These are phyloP conservation scores for Pseudochromis fuscus DNA, from an alignment of 2,797 vertebrate species.

Conservation along the genomic window DNA sequence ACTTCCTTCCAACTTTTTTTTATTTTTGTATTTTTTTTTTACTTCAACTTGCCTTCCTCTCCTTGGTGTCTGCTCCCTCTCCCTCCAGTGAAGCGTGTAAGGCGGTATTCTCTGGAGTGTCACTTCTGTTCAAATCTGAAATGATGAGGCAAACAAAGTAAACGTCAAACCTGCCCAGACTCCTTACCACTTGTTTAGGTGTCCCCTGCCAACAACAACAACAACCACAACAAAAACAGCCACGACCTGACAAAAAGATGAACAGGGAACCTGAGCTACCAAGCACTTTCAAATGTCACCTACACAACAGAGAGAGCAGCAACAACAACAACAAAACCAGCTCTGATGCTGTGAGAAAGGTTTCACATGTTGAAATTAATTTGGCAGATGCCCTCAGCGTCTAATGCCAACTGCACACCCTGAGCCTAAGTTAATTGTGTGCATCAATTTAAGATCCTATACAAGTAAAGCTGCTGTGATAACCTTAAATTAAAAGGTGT, in stretches of 20 bases:
- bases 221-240: constrained; percentile 61
- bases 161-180: constrained; percentile 70
- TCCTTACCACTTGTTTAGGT: constrained; percentile 61
- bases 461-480: not conserved
- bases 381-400: not conserved
- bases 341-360: not conserved
- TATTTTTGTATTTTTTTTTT: not conserved
- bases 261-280: constrained; percentile 39
- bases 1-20: constrained; percentile 14
- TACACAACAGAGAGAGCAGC: constrained; percentile 22
- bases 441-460: not conserved
- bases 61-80: constrained; percentile 18
- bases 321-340: constrained; percentile 5
- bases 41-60: constrained; percentile 36
- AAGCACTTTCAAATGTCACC: constrained; percentile 53
- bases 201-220: constrained; percentile 57
- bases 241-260: constrained; percentile 58
- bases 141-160: constrained; percentile 72
- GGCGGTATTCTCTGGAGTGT: constrained; percentile 51
- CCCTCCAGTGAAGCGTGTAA: constrained; percentile 53
- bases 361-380: not conserved
- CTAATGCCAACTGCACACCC: not conserved
- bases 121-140: constrained; percentile 68
- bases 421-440: not conserved
- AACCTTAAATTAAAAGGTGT: not conserved